These are phyloP conservation scores for Cataglyphis livida DNA, from an alignment of 2,888 invertebrate genomes.

Conservation along the genomic window DNA sequence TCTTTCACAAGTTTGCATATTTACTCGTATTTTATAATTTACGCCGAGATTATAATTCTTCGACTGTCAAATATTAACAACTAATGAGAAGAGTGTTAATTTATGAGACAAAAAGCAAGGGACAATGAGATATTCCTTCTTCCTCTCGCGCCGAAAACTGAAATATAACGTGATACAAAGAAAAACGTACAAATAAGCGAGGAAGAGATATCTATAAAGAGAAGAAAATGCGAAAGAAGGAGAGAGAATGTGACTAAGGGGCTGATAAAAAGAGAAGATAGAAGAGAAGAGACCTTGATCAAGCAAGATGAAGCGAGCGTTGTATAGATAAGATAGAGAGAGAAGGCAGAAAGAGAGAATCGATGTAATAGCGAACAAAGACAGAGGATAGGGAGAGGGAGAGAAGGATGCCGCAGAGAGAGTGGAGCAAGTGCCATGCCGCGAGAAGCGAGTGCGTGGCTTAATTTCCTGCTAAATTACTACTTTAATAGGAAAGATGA, in stretches of 20 bases:
- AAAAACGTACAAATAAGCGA: slow-evolving; percentile 29
- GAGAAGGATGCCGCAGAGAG: slow-evolving; percentile 39
- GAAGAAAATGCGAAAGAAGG: slow-evolving; percentile 18
- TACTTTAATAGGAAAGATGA: slow-evolving; percentile 86
- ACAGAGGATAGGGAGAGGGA: slow-evolving; percentile 45
- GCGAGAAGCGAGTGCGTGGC: slow-evolving; percentile 83
- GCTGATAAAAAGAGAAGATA: slow-evolving; percentile 38
- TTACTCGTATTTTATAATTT: slow-evolving; percentile 20
- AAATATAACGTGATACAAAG: slow-evolving; percentile 53
- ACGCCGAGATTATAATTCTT: slow-evolving; percentile 48
- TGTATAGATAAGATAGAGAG: background rate
- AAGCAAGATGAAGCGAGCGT: slow-evolving; percentile 30
- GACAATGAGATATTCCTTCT: slow-evolving; percentile 56
- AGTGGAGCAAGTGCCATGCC: slow-evolving; percentile 78
- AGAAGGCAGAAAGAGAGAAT: slow-evolving; percentile 58
- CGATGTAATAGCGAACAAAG: slow-evolving; percentile 58
- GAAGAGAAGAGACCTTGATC: slow-evolving; percentile 41
- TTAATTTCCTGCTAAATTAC: slow-evolving; percentile 86
- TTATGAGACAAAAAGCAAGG: slow-evolving; percentile 66
- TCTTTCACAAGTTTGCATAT: slow-evolving; percentile 29
- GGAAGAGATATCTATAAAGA: slow-evolving; percentile 23
- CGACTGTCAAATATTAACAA: slow-evolving; percentile 66
- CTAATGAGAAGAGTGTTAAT: slow-evolving; percentile 75
- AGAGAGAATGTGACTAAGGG: slow-evolving; percentile 16
- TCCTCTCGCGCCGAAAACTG: slow-evolving; percentile 45